Evolutionary conservation across 2,797 vertebrate species (phyloP).

Genomic region (Pygocentrus nattereri): DNA sequence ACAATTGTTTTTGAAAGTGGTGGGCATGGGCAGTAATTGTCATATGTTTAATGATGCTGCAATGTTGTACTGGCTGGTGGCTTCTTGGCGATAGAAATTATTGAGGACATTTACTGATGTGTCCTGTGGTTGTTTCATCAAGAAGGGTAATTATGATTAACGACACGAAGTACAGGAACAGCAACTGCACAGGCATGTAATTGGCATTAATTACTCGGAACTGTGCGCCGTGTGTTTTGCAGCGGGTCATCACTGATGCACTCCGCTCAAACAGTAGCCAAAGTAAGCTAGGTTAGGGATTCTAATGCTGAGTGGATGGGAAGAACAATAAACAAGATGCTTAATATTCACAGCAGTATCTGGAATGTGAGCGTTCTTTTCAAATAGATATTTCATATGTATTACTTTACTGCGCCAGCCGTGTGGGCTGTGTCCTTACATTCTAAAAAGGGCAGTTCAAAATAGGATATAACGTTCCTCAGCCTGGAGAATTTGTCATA

Average conservation of each 20-base stretch:
- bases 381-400: neutral
- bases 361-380: neutral
- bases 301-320: neutral
- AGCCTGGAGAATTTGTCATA: neutral
- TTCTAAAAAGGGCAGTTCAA: neutral
- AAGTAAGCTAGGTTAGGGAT: neutral
- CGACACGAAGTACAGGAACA: constrained; percentile 66
- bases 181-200: constrained; percentile 76
- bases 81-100: neutral
- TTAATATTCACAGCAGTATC: neutral
- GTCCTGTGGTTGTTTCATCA: constrained; percentile 72
- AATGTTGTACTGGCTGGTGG: neutral
- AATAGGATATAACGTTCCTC: neutral
- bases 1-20: no score
- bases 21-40: no score
- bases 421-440: neutral
- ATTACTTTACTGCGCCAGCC: neutral
- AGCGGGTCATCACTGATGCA: constrained; percentile 26
- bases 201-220: constrained; percentile 75
- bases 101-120: constrained; percentile 63
- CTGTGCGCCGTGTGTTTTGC: constrained; percentile 48
- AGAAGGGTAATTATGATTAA: constrained; percentile 78
- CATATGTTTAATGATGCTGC: neutral
- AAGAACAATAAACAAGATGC: neutral
- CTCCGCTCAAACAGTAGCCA: neutral